Evolutionary conservation across 2,113 vertebrate species (phyloP).

Genomic region (Oophaga pumilio): DNA sequence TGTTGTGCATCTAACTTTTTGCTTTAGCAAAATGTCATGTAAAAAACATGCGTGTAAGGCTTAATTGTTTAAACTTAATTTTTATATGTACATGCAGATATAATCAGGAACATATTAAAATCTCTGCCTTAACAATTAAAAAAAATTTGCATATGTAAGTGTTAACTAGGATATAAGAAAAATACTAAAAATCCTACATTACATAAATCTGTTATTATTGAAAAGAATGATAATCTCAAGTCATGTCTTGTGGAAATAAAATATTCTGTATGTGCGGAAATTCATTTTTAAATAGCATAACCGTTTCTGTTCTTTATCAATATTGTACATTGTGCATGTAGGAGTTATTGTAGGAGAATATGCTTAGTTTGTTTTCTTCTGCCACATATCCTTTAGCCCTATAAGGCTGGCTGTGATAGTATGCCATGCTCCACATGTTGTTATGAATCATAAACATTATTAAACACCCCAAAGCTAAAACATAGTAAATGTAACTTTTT

Average conservation of each 20-base stretch:
- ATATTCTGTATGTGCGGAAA: neutral
- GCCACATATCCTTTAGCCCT: neutral
- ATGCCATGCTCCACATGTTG: neutral
- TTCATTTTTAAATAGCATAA: neutral
- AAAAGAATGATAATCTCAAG: neutral
- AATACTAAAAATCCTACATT: too few species aligned
- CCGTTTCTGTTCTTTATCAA: neutral
- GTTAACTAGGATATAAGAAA: too few species aligned
- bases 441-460: neutral
- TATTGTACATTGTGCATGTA: neutral
- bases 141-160: too few species aligned
- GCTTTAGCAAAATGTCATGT: too few species aligned
- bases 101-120: too few species aligned
- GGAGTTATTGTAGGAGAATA: neutral
- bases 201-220: too few species aligned
- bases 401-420: neutral
- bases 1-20: too few species aligned
- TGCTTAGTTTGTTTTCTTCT: neutral
- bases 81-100: too few species aligned
- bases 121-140: too few species aligned
- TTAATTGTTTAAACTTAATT: too few species aligned
- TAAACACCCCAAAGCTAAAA: neutral
- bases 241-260: neutral
- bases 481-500: constrained; percentile 1
- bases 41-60: too few species aligned